A percentile compares a stretch with the other conserved stretches of the same genome.
These are phyloP conservation scores for Saccostrea glomerata DNA, from an alignment of 1,140 invertebrate species.

Conservation along the genomic window DNA sequence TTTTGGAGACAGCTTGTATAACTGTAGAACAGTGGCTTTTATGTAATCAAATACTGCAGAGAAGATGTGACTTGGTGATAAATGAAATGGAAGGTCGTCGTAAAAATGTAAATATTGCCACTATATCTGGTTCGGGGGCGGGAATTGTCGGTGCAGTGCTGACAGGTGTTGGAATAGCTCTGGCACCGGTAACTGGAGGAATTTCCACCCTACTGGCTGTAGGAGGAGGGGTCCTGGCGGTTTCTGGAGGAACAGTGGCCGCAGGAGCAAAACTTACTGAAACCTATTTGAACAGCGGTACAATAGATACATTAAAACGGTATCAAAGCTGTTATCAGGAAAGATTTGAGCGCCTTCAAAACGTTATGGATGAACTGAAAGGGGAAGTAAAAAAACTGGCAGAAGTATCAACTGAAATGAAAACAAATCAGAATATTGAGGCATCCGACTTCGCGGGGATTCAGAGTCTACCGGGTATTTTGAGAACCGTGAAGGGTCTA, in stretches of 20 bases:
- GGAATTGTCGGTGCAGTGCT: conserved; percentile 39
- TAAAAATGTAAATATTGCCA: conserved; percentile 45
- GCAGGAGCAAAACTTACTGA: conserved; percentile 47
- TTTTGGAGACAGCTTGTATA: background rate
- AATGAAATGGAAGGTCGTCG: conserved; percentile 38
- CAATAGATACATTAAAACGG: conserved; percentile 26
- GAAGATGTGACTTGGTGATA: conserved; percentile 38
- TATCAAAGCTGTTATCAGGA: background rate
- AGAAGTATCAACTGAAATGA: background rate
- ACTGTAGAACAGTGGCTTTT: conserved; percentile 37
- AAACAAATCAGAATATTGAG: background rate
- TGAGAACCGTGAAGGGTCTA: conserved; percentile 25
- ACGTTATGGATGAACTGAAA: background rate
- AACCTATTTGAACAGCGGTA: conserved; percentile 10
- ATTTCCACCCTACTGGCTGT: conserved; percentile 32
- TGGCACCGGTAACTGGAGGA: conserved; percentile 33
- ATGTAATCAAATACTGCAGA: conserved; percentile 19
- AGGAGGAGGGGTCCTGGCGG: conserved; percentile 40
- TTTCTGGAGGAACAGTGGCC: conserved; percentile 29
- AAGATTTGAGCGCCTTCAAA: background rate
- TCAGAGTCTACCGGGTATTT: background rate
- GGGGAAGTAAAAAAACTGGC: background rate
- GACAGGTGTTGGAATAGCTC: background rate
- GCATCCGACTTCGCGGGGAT: conserved; percentile 13
- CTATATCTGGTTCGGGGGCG: conserved; percentile 27